These are phyloP conservation scores for Onchidella celtica DNA, from an alignment of 2,888 invertebrate species.

Conservation along the genomic window DNA sequence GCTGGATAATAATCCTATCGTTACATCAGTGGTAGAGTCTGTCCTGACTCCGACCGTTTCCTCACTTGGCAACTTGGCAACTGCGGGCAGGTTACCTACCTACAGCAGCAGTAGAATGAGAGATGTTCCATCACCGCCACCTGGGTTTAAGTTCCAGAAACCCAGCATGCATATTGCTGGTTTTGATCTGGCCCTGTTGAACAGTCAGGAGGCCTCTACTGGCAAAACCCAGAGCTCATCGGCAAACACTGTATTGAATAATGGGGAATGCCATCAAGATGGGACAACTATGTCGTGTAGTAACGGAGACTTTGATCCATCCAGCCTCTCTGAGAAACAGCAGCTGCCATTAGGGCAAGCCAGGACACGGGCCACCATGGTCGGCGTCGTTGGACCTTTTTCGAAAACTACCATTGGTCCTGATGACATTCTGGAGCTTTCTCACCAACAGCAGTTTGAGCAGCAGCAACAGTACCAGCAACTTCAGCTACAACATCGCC, in stretches of 20 bases:
- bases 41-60: constrained; percentile 19
- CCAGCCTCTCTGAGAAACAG: not conserved
- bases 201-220: not conserved
- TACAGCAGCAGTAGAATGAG: not conserved
- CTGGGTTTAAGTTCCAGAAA: constrained; percentile 29
- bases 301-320: not conserved
- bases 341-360: not conserved
- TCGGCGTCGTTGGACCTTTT: constrained; percentile 3
- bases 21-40: constrained; percentile 40
- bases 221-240: not conserved
- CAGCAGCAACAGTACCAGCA: constrained; percentile 36
- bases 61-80: not conserved
- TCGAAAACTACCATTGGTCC: not conserved
- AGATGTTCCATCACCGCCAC: constrained; percentile 31
- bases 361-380: not conserved
- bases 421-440: not conserved
- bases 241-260: not conserved
- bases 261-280: not conserved
- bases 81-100: not conserved
- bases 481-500: constrained; percentile 36
- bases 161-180: not conserved
- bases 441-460: constrained; percentile 32
- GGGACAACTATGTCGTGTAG: not conserved
- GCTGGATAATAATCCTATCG: constrained; percentile 40
- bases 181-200: not conserved